Conservation (phyloP, 2,113 vertebrate genomes). For the Labrus mixtus region DNA sequence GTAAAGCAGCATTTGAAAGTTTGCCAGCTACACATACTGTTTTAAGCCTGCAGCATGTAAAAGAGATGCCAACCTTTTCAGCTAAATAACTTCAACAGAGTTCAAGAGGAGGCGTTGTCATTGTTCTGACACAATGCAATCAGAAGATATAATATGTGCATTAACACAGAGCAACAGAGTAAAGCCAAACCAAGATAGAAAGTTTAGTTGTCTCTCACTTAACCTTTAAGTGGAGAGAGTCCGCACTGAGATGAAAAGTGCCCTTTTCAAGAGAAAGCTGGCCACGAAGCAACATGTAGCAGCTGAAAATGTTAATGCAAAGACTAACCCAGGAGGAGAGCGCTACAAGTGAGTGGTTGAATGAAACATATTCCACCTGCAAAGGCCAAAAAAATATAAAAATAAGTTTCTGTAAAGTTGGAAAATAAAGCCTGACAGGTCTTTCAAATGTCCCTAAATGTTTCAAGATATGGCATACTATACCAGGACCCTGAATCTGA, state of each 20-base stretch:
- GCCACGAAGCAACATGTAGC: not conserved
- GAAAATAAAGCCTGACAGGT: too few species aligned
- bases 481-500: too few species aligned
- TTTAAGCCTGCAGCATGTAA: too few species aligned
- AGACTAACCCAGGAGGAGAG: slow-evolving; percentile 13
- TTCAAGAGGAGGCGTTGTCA: not conserved
- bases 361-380: not conserved
- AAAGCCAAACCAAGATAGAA: not conserved
- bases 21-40: too few species aligned
- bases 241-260: slow-evolving; percentile 2
- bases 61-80: too few species aligned
- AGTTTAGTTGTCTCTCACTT: slow-evolving; percentile 3
- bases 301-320: not conserved
- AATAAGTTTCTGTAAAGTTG: not conserved
- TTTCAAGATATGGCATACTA: not conserved
- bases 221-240: slow-evolving; percentile 22
- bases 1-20: too few species aligned
- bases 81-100: not conserved
- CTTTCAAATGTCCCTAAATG: not conserved
- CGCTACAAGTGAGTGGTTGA: slow-evolving; percentile 1
- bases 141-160: not conserved
- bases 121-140: not conserved
- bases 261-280: not conserved
- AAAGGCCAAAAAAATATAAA: not conserved
- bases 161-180: not conserved